These are phyloP conservation scores for Drosophila kanapiae DNA, from an alignment of 1,140 invertebrate genomes.

Conservation along the genomic window DNA sequence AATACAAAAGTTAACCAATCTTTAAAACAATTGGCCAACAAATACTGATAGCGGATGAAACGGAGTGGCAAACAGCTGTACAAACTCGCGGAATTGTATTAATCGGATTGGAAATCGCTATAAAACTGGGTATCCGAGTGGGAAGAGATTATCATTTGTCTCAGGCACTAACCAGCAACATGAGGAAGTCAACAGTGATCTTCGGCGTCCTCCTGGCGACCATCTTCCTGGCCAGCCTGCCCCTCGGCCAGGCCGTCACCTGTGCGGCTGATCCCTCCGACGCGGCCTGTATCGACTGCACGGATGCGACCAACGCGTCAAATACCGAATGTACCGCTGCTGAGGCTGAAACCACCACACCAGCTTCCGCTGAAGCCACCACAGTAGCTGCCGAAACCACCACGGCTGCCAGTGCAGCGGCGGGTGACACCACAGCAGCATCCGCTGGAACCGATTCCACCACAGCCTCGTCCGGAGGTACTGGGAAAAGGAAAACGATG, in stretches of 20 bases:
- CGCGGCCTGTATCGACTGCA: background rate
- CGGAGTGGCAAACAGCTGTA: background rate
- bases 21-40: background rate
- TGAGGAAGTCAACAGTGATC: slow-evolving; percentile 10
- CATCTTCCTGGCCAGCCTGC: slow-evolving; percentile 6
- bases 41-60: background rate
- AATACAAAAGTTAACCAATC: background rate
- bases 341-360: background rate
- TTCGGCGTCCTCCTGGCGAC: slow-evolving; percentile 10
- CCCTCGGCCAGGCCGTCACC: background rate
- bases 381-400: background rate
- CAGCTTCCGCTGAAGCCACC: background rate
- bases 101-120: background rate
- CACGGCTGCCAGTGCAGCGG: background rate
- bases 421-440: background rate
- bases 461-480: background rate
- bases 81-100: background rate
- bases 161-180: background rate
- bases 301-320: background rate
- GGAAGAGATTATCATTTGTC: background rate
- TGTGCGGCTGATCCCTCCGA: background rate
- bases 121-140: background rate
- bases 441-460: background rate
- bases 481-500: background rate
- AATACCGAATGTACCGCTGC: background rate